Evolutionary conservation across 37 sponge, comb jelly and placozoan genomes (phyloP), one percentile per base, ranked within the genome.

Genomic region (Petrosia ficiformis): DNA sequence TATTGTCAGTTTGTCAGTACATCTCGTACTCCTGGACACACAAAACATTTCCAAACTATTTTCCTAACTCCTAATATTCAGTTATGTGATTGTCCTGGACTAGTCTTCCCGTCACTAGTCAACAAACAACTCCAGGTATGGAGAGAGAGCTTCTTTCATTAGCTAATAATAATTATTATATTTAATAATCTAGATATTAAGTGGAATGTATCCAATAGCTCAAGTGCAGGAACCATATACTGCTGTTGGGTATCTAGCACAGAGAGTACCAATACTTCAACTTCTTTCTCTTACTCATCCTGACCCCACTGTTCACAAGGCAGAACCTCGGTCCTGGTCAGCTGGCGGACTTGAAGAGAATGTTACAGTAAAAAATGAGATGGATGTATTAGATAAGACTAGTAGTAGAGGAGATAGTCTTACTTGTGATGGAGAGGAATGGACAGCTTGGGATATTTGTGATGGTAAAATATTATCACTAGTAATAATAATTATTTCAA

Each of bases 21-120:
- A 21, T 98, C 99, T 2, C 76, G 90, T 32, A 95, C 99, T 0
- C 99, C 99, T 40, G 99, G 99, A 42, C 99, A 98, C 84, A 98
- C 99, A 31, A 98, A 98, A 40, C 99, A 98, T 80, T 98, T 98
- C 64, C 99, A 98, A 73, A 97, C 98, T 24, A 89, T 97, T 72
- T 95, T 80, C 83, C 89, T 94, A 74, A 81, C 95, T 11, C 87
- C 73, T 31, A 68, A 83, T 5, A 48, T 97, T 65, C 70, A 88
- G 1, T 77, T 98, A 11, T 98, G 99, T 85, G 99, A 98, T 65
- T 95, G 99, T 77, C 99, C 99, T 29, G 99, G 99, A 0, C 86
- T 98, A 6, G 93, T 98, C 56, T 98, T 98, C 68, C 99, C 99
- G 3, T 87, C 93, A 0, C 78, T 87, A 0, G 89, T 92, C 43